Conservation (phyloP, 2,113 vertebrate genomes). For the Dermatemys mawii region DNA sequence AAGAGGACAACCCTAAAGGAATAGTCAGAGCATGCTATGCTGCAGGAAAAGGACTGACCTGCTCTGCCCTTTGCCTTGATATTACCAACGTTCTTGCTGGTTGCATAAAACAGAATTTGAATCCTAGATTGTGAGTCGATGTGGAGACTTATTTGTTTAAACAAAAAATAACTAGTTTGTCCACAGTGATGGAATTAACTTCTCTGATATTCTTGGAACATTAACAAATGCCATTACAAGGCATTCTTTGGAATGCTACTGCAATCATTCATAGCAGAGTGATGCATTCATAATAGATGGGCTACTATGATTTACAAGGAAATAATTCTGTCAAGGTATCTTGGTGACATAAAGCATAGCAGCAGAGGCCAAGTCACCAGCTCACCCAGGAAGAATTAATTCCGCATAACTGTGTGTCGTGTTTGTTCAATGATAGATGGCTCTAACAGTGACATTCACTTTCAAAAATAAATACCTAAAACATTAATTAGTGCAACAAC, state of each 20-base stretch:
- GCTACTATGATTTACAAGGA: conserved; percentile 19
- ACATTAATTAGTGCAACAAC: background rate
- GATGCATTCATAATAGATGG: conserved; percentile 17
- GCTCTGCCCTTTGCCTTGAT: background rate
- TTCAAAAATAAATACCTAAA: background rate
- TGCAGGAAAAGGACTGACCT: background rate
- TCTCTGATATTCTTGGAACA: conserved; percentile 16
- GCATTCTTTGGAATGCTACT: background rate
- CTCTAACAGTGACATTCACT: background rate
- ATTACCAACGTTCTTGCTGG: background rate
- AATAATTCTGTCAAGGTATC: background rate
- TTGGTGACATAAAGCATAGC: background rate
- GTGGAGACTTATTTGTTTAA: background rate
- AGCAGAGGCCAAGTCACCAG: background rate
- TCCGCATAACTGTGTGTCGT: background rate
- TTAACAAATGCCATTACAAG: conserved; percentile 11
- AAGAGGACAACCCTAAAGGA: conserved; percentile 32
- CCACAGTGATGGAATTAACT: background rate
- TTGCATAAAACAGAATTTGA: background rate
- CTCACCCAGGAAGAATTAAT: background rate
- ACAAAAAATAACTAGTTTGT: background rate
- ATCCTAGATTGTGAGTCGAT: conserved; percentile 1
- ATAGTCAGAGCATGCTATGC: background rate
- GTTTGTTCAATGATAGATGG: background rate
- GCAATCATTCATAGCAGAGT: background rate